These are phyloP conservation scores for Cladorhizidae sp. DNA, from an alignment of 37 sponge, comb jelly and placozoan genomes.

Conservation along the genomic window DNA sequence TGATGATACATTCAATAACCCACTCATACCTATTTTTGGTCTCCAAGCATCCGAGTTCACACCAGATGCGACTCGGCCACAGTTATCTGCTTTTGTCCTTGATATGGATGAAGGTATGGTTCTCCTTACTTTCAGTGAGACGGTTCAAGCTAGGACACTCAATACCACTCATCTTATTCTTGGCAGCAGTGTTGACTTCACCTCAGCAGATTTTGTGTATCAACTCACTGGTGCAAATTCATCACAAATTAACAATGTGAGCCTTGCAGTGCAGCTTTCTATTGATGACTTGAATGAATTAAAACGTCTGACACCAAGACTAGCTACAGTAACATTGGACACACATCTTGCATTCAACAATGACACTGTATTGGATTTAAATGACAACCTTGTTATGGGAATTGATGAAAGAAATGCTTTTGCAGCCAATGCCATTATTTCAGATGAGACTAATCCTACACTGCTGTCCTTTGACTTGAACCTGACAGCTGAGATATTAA, in stretches of 20 bases:
- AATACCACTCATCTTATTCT: conserved; percentile 64
- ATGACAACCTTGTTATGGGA: conserved; percentile 67
- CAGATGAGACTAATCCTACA: conserved; percentile 63
- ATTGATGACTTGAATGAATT: conserved; percentile 83
- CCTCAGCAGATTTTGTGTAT: conserved; percentile 30
- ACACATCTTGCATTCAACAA: conserved; percentile 75
- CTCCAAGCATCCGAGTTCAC: conserved; percentile 62
- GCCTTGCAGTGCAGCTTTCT: conserved; percentile 60
- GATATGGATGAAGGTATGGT: conserved; percentile 74
- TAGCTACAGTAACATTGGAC: conserved; percentile 66
- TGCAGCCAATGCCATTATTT: conserved; percentile 11
- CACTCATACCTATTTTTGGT: conserved; percentile 28
- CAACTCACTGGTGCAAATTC: conserved; percentile 71
- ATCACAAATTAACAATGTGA: conserved; percentile 58
- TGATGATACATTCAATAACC: conserved; percentile 37
- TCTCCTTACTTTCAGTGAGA: conserved; percentile 80
- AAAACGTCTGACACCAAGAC: conserved; percentile 75
- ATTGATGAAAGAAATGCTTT: conserved; percentile 40
- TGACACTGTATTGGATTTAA: conserved; percentile 78
- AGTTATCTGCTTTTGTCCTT: conserved; percentile 47
- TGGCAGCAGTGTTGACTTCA: conserved; percentile 43
- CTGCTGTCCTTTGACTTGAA: conserved; percentile 65
- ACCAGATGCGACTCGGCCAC: conserved; percentile 71
- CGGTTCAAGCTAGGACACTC: conserved; percentile 77
- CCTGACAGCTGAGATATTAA: conserved; percentile 68